Evolutionary conservation across 2,888 invertebrate genomes (phyloP), one percentile per base, ranked within the genome.

Genomic region (Gymnoscelis rufifasciata): DNA sequence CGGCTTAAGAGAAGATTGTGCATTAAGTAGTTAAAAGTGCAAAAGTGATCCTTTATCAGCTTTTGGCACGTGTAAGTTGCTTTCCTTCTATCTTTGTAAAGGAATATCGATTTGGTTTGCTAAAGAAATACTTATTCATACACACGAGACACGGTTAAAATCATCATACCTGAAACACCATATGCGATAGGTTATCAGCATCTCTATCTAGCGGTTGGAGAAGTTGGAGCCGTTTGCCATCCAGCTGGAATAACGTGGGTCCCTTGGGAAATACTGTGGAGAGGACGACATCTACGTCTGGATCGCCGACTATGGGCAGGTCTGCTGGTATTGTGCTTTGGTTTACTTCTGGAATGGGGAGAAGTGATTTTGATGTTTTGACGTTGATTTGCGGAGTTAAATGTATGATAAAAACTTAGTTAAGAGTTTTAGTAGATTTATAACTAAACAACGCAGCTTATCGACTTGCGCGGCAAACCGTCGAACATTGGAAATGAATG

Each of bases 151-250:
- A n/a, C n/a, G n/a, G n/a, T n/a, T n/a, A n/a, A n/a, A n/a, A n/a
- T n/a, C n/a, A n/a, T 7, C 38, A 39, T 15, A 95, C 95, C 92
- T 96, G 95, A 74, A 96, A 95, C 19, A 95, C 94, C 79, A 95
- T 93, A 82, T 96, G 95, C 44, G 95, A 95, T 45, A 95, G 88
- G 71, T 95, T 95, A 64, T 95, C 94, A 43, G 91, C 93, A 81
- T 97, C 96, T 65, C 96, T 91, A 76, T 97, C 96, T 38, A 97
- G 83, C 0, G 96, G 95, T 59, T 93, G 90, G 43, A 95, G 80
- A 41, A 97, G 89, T 70, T 94, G 93, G 39, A 97, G 79, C 50
- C 92, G 91, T 78, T 96, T 97, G 30, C 95, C 96, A 69, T 94
- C 93, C 24, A 97, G 89, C 62, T 92, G 90, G 77, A 97, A 97